Evolutionary conservation across 2,888 invertebrate genomes (phyloP), one percentile per base, ranked within the genome.

Genomic region (Ommatoiulus sabulosus): DNA sequence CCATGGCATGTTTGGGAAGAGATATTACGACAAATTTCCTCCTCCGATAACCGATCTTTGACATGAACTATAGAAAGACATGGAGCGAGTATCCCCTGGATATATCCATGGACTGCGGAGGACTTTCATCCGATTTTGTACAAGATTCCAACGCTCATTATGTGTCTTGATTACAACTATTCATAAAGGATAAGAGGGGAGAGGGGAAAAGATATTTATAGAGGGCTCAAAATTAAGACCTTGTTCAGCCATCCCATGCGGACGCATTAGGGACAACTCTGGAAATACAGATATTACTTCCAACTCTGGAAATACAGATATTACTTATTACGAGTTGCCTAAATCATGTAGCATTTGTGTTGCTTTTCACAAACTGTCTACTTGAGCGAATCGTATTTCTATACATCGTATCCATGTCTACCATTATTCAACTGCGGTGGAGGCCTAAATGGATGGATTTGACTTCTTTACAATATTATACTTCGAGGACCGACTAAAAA

Each of bases 361-460:
- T 72, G 72, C 72, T 72, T 72, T 72, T 72, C 72, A 72, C 72
- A 72, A 72, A 72, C 72, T 72, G 72, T 72, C 72, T 72, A 5
- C 24, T 72, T 10, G 24, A 24, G 24, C 24, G 10, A 72, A 72
- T 72, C 24, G 24, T 20, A 72, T 24, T 72, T 72, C 72, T 24
- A 72, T 72, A 72, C 72, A 72, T 72, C 72, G 72, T 72, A 72
- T 24, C 24, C 72, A 72, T 72, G 20, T 72, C 24, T 5, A 10
- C 72, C 72, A 72, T 72, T 72, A 72, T 72, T 72, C 72, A 72
- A 72, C 72, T 72, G 72, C 72, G 3, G 24, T 6, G 24, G 7
- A 8, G 72, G 20, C 24, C 72, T 24, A 72, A 57, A 72, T 24
- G 72, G 72, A 72, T 72, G 72, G 72, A 72, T 72, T 72, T 72